Percentiles rank a stretch among this genome's conserved stretches.
phyloP scores from a whole-genome alignment of 2,113 vertebrate genomes.

The Syngnathus scovelli region DNA sequence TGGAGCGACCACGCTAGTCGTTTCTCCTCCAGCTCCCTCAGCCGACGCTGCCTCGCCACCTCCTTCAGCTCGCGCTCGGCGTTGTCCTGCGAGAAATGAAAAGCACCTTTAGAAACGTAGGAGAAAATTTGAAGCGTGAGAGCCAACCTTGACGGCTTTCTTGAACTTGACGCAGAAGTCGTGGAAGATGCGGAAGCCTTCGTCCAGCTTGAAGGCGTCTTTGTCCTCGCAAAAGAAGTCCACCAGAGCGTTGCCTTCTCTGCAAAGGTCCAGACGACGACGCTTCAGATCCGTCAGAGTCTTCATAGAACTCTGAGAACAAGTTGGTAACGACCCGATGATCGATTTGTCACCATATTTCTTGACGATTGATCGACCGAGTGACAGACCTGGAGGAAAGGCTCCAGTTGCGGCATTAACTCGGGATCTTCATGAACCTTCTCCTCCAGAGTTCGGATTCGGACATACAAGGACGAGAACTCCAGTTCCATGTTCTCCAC shows the following conservation, averaged over 20 bases:
- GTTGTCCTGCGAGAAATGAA: constrained; percentile 77
- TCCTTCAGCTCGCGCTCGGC: constrained; percentile 82
- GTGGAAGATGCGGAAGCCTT: constrained; percentile 91
- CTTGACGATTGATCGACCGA: background rate
- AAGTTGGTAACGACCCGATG: background rate
- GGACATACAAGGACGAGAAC: constrained; percentile 78
- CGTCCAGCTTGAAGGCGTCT: constrained; percentile 93
- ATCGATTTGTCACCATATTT: background rate
- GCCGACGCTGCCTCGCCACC: constrained; percentile 74
- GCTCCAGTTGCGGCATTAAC: constrained; percentile 81
- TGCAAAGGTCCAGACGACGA: constrained; percentile 77
- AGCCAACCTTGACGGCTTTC: constrained; percentile 88
- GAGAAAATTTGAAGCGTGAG: too few species aligned
- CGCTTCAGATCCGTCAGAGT: constrained; percentile 82
- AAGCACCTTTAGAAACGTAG: too few species aligned
- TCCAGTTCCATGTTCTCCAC: constrained; percentile 86
- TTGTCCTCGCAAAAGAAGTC: constrained; percentile 99
- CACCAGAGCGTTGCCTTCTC: constrained; percentile 83
- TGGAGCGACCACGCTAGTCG: constrained; percentile 75
- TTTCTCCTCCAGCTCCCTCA: constrained; percentile 82
- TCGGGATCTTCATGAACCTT: constrained; percentile 80
- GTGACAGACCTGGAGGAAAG: constrained; percentile 83
- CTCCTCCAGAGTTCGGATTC: constrained; percentile 80
- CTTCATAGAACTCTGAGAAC: constrained; percentile 75
- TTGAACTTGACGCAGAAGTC: constrained; percentile 92